A percentile compares a stretch with the other conserved stretches of the same genome.
Conservation (phyloP, 2,797 vertebrate species). For the Phrynocephalus guinanensis region DNA sequence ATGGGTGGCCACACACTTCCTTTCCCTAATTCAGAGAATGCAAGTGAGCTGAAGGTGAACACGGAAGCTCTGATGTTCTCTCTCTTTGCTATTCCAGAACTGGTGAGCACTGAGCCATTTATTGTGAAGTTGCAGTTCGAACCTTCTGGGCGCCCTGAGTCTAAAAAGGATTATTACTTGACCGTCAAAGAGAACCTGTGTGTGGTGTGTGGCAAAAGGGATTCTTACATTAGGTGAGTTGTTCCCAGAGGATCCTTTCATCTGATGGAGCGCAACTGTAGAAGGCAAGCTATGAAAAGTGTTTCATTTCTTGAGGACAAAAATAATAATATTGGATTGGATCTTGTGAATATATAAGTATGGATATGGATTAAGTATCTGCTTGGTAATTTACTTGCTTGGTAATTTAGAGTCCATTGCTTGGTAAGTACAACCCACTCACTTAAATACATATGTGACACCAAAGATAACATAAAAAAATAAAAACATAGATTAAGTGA, state of each 20-base stretch:
- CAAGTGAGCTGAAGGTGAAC: background rate
- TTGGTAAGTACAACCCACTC: background rate
- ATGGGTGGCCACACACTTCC: background rate
- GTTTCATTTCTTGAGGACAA: background rate
- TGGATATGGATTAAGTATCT: background rate
- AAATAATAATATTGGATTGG: background rate
- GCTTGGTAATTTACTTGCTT: background rate
- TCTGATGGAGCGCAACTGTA: constrained; percentile 12
- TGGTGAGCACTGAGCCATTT: constrained; percentile 92
- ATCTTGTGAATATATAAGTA: background rate
- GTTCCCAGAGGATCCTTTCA: background rate
- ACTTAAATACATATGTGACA: background rate
- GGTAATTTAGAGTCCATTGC: background rate
- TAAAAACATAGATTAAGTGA: background rate
- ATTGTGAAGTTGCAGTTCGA: constrained; percentile 93
- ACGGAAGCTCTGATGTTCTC: background rate
- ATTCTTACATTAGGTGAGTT: constrained; percentile 94
- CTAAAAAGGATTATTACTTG: constrained; percentile 94
- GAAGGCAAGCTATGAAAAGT: background rate
- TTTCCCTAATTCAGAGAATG: background rate
- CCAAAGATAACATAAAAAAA: background rate
- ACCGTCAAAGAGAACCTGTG: constrained; percentile 97
- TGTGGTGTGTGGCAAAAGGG: constrained; percentile 93
- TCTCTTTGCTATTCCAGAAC: constrained; percentile 76
- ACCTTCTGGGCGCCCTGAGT: constrained; percentile 94